Base-by-base conservation (phyloP, 2,888 invertebrate genomes). In the Synergus japonicus region DNA sequence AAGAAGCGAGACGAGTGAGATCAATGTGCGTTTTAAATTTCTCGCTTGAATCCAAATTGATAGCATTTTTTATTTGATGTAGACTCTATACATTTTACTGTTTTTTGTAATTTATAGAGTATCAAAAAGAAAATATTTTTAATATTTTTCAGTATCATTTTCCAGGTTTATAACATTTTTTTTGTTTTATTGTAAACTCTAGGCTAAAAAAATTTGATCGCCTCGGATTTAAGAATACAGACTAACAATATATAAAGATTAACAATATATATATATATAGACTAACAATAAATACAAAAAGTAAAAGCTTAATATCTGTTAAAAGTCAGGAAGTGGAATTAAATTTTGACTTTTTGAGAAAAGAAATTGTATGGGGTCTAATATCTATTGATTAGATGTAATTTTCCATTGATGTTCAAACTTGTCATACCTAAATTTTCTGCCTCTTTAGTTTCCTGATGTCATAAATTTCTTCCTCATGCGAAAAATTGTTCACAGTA, bases 401-500 rank as follows among this genome's bases (percentile, higher is more conserved):
- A 73, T 73, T 73, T 73, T 37, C 49, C 37, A 46, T 73, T 73
- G 29, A 49, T 37, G 15, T 29, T 22, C 12, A 15, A 22, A 4
- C 22, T 73, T 15, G 46, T 54, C 29, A 54, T 54, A 73, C 46
- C 49, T 15, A 73, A 73, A 73, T 73, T 73, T 73, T 73, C 49
- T 54, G 69, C 37, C 46, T 73, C 46, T 49, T 73, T 73, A 73
- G 69, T 49, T 54, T 73, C 29, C 46, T 18, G 37, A 8, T 37
- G 37, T 54, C 46, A 73, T 73, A 73, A 54, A 37, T 73, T 49
- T 54, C 69, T 37, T 73, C 8, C 29, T 15, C 69, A 73, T 46
- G 69, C 69, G 69, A 49, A 73, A 73, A 73, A 73, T 46, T 73
- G n/a, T 73, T 73, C 54, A 73, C 69, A 73, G 69, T 54, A 73